Evolutionary conservation across 2,888 invertebrate genomes (phyloP), one percentile per base, ranked within the genome.

Genomic region (Dasysyrphus albostriatus): DNA sequence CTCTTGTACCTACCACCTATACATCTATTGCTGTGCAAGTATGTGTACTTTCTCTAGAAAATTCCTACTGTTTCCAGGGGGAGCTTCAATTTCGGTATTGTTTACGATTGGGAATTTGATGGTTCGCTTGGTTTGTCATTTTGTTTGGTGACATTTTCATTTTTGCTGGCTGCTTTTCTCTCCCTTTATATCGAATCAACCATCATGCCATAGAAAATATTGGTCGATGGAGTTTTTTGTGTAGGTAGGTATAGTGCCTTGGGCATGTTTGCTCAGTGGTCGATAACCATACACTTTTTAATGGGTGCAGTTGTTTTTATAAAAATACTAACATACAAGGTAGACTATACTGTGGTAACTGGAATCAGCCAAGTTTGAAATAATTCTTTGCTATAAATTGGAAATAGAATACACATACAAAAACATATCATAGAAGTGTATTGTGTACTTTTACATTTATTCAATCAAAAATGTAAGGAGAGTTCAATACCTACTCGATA

Each of bases 91-190:
- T 82, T 85, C 37, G 73, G 56, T 69, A 78, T 85, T 82, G 85
- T 85, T 85, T 85, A 78, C 77, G 69, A 70, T 74, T 81, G 84
- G 72, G 72, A 81, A 78, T 47, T 77, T 77, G 77, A 77, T 67
- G 73, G 49, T 82, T 85, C 61, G 61, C 58, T 85, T 77, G 81
- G 76, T 67, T 73, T 73, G 77, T 70, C 73, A 65, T 77, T 76
- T 77, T 82, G 70, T 63, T 69, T 58, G 85, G 82, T 78, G 85
- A 85, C 85, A 77, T 85, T 82, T 82, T 85, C 49, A 77, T 74
- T 85, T 85, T 56, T 74, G 77, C 44, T 69, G 14, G 70, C n/a
- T 39, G 47, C 14, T 63, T 54, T 61, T 24, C 24, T 51, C 49
- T 37, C n/a, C 37, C 63, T 19, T 10, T 24, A 10, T 3, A 16